Evolutionary conservation across 2,888 invertebrate genomes (phyloP), one percentile per base, ranked within the genome.

Genomic region (Penaeus monodon): DNA sequence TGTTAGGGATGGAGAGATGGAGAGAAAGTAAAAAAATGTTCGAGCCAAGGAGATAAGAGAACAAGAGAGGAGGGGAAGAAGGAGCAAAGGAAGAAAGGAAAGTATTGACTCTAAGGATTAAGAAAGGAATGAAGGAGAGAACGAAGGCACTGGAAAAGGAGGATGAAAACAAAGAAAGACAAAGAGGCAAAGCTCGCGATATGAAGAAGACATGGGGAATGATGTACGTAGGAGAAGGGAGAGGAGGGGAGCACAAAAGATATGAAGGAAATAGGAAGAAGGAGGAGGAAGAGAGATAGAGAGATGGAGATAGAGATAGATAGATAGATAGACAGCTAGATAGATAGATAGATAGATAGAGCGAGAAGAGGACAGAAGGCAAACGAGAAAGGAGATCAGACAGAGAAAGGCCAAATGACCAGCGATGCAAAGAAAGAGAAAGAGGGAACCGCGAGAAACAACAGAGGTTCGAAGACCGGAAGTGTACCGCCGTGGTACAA

Each of bases 261-360:
- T 10, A 44, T 10, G n/a, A 27, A 73, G 73, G n/a, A 27, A 27
- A 14, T 7, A 1, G n/a, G 33, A 73, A n/a, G 29, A 27, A 4
- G 10, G 27, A 29, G 6, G 6, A 33, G 33, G 20, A 10, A 22
- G 29, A 29, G 20, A 20, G 2, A 29, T 2, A 33, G 29, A 29
- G 22, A 73, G 73, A 33, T 0, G 6, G 17, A 33, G 73, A 73
- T 4, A 20, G 27, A 24, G n/a, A 33, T 0, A 33, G 33, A 73
- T 22, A 33, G 22, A 73, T 10, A 73, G 73, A 73, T 3, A 73
- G 73, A 73, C 12, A 27, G 73, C 7, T 29, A 73, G 73, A 73
- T 33, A 73, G 73, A 73, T 33, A 73, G 73, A 73, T 33, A 73
- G 29, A 27, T 33, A 73, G 73, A 73, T 33, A 73, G 73, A 27